Conservation (phyloP, 2,797 vertebrate genomes). For the Leptatherina wallacei region DNA sequence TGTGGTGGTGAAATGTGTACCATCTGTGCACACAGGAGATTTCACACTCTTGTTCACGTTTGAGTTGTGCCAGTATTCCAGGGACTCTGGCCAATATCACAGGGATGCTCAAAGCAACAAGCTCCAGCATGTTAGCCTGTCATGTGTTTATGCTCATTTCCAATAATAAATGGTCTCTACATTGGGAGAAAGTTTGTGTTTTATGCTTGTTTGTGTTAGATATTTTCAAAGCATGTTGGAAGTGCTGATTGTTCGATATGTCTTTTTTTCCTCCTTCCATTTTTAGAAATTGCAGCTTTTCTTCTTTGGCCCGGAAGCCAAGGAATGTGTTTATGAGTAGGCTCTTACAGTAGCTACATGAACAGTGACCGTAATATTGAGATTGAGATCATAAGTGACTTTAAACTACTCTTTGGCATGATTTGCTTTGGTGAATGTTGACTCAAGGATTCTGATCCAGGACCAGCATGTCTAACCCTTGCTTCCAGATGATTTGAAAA, state of each 20-base stretch:
- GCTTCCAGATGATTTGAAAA: constrained; percentile 57
- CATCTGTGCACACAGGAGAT: constrained; percentile 80
- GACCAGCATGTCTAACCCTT: constrained; percentile 47
- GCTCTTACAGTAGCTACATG: not conserved
- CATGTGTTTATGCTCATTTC: constrained; percentile 42
- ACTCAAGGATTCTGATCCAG: constrained; percentile 49
- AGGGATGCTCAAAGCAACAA: constrained; percentile 67
- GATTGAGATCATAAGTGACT: constrained; percentile 24
- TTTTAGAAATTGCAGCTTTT: constrained; percentile 3
- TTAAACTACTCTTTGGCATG: constrained; percentile 21
- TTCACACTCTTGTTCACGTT: constrained; percentile 72
- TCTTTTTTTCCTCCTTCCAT: not conserved
- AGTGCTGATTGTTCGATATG: constrained; percentile 18
- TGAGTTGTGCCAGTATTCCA: constrained; percentile 68
- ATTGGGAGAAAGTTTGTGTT: constrained; percentile 11
- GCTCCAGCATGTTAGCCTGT: constrained; percentile 57
- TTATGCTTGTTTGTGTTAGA: constrained; percentile 8
- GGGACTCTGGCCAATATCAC: constrained; percentile 66
- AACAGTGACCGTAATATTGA: constrained; percentile 8
- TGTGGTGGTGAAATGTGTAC: constrained; percentile 74
- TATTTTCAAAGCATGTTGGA: not conserved
- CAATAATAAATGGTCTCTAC: constrained; percentile 34
- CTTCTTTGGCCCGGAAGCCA: not conserved
- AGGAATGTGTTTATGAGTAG: not conserved
- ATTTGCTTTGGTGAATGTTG: constrained; percentile 24